Conservation (phyloP, 1,140 invertebrate species). For the Nixonia krombeini region DNA sequence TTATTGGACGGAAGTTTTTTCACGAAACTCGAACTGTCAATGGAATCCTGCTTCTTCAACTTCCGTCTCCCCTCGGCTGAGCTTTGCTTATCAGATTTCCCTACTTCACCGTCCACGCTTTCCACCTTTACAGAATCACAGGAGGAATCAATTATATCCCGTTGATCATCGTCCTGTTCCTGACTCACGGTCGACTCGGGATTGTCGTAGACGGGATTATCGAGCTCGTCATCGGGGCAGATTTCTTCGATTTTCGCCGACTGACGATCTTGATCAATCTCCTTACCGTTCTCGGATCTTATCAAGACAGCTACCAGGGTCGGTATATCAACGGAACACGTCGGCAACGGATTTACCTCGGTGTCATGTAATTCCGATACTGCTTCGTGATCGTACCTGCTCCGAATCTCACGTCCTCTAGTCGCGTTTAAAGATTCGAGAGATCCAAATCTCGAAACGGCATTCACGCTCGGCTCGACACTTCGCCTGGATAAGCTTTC, state of each 20-base stretch:
- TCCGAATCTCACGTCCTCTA: constrained; percentile 3
- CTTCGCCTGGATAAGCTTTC: constrained; percentile 36
- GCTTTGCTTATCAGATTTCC: background rate
- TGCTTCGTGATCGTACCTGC: constrained; percentile 41
- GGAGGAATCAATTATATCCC: background rate
- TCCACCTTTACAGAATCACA: too few species aligned
- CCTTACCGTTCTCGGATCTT: constrained; percentile 50
- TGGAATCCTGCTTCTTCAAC: constrained; percentile 52
- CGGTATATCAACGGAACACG: constrained; percentile 56
- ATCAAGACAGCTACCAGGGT: constrained; percentile 60
- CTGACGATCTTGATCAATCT: constrained; percentile 11
- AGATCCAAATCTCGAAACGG: constrained; percentile 47
- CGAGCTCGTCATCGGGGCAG: constrained; percentile 43
- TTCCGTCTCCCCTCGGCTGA: constrained; percentile 2
- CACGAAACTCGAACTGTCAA: constrained; percentile 4
- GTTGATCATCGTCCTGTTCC: background rate
- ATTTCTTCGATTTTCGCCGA: constrained; percentile 57
- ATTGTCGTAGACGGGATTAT: too few species aligned
- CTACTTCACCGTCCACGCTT: too few species aligned
- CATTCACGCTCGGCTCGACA: background rate
- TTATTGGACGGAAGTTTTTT: constrained; percentile 13
- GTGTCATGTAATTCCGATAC: constrained; percentile 47
- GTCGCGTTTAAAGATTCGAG: constrained; percentile 32
- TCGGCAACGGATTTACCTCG: constrained; percentile 50
- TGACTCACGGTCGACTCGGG: too few species aligned